phyloP scores from a whole-genome alignment of 2,113 vertebrate species.

The Nanorana parkeri region DNA sequence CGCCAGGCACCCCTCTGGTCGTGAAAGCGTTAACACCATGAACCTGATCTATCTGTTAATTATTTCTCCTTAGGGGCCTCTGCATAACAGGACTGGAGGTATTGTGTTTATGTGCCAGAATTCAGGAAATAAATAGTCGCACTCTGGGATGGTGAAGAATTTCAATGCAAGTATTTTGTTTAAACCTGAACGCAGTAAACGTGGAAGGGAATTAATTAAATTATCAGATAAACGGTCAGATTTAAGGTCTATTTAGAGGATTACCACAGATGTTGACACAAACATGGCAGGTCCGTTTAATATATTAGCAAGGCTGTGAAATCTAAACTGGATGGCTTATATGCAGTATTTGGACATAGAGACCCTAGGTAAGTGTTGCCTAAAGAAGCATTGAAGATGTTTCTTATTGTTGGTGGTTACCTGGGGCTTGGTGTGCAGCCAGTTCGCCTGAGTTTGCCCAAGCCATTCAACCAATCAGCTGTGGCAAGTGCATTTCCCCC shows the following conservation, averaged over 20 bases:
- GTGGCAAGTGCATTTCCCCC: no score
- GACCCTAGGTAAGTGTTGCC: no score
- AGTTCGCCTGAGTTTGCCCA: no score
- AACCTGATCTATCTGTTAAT: conserved; percentile 27
- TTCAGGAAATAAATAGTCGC: not conserved
- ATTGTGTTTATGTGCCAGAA: conserved; percentile 25
- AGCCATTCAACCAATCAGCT: no score
- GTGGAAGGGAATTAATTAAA: not conserved
- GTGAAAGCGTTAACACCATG: conserved; percentile 5
- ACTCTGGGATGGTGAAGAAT: not conserved
- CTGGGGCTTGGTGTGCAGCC: no score
- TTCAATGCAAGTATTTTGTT: not conserved
- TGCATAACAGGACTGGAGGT: not conserved
- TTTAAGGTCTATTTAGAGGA: not conserved
- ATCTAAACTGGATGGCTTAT: no score
- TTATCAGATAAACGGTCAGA: conserved; percentile 23
- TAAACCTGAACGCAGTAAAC: no score
- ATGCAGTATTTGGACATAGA: no score
- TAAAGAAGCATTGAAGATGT: no score
- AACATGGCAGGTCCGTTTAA: not conserved
- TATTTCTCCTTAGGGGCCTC: conserved; percentile 11
- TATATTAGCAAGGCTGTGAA: no score
- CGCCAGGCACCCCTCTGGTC: not conserved
- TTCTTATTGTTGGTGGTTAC: no score
- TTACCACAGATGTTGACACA: not conserved